Percentiles rank a stretch among this genome's conserved stretches.
These are phyloP conservation scores for Cyclargus thomasi DNA, from an alignment of 1,140 invertebrate species.

Conservation along the genomic window DNA sequence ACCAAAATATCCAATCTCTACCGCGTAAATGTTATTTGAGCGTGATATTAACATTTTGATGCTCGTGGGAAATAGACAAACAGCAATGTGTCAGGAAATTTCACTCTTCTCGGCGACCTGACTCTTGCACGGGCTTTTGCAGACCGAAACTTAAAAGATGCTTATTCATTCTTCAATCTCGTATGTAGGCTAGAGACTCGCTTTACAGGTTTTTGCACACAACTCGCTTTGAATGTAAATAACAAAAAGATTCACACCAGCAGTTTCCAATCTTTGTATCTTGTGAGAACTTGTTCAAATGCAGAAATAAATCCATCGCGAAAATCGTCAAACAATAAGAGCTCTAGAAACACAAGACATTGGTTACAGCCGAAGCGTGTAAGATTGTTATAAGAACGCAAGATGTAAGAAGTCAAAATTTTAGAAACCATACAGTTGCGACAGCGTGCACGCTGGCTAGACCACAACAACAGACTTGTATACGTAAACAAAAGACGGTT, in stretches of 20 bases:
- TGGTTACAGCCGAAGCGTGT: not conserved
- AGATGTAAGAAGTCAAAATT: not conserved
- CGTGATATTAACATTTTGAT: no score
- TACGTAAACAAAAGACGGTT: constrained; percentile 17
- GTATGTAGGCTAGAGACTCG: not conserved
- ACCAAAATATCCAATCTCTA: no score
- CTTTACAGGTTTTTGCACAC: not conserved
- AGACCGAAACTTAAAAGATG: no score
- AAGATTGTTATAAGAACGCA: not conserved
- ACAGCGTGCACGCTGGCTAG: not conserved
- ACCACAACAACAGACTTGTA: constrained; percentile 1
- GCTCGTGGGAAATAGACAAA: no score
- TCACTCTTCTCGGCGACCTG: no score
- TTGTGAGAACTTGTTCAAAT: not conserved
- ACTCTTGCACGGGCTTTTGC: no score
- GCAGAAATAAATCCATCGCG: not conserved
- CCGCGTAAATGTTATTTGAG: no score
- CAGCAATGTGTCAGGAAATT: no score
- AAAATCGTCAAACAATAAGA: not conserved
- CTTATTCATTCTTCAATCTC: not conserved
- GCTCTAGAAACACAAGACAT: not conserved
- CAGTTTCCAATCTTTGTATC: not conserved
- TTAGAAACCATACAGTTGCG: not conserved
- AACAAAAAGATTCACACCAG: not conserved
- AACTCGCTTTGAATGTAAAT: not conserved